phyloP scores from a whole-genome alignment of 2,888 invertebrate species.

The Synergus umbraculus region DNA sequence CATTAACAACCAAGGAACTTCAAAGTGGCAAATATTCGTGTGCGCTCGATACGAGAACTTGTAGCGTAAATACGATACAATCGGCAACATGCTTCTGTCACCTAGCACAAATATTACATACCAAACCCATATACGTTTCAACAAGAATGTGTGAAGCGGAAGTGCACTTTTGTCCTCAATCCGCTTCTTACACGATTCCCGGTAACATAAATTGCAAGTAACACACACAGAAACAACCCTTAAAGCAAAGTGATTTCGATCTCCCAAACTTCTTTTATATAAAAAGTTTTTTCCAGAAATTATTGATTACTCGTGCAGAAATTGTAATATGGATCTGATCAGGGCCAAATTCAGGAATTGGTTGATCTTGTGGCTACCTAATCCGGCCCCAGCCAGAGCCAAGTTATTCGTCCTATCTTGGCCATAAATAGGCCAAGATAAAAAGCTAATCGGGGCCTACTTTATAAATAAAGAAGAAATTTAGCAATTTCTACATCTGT shows the following conservation, averaged over 20 bases:
- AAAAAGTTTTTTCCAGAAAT: too few relatives aligned
- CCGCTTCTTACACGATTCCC: background rate
- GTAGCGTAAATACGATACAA: background rate
- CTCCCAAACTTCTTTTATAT: too few relatives aligned
- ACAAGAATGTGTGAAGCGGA: constrained; percentile 15
- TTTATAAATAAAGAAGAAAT: too few relatives aligned
- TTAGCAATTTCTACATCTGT: too few relatives aligned
- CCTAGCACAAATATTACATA: background rate
- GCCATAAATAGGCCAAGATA: too few relatives aligned
- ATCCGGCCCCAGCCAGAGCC: too few relatives aligned
- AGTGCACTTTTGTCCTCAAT: constrained; percentile 17
- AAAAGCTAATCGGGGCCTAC: too few relatives aligned
- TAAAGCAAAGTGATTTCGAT: background rate
- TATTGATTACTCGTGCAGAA: too few relatives aligned
- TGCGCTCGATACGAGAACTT: background rate
- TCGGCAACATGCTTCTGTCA: background rate
- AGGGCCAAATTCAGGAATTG: too few relatives aligned
- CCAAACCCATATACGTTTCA: background rate
- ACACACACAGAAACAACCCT: background rate
- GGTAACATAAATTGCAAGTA: background rate
- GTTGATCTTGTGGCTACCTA: too few relatives aligned
- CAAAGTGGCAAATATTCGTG: constrained; percentile 5
- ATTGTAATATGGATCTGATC: too few relatives aligned
- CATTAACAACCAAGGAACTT: constrained; percentile 21
- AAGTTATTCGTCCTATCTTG: too few relatives aligned